Base-by-base conservation (phyloP, 2,113 vertebrate genomes). In the Elephantulus edwardii region DNA sequence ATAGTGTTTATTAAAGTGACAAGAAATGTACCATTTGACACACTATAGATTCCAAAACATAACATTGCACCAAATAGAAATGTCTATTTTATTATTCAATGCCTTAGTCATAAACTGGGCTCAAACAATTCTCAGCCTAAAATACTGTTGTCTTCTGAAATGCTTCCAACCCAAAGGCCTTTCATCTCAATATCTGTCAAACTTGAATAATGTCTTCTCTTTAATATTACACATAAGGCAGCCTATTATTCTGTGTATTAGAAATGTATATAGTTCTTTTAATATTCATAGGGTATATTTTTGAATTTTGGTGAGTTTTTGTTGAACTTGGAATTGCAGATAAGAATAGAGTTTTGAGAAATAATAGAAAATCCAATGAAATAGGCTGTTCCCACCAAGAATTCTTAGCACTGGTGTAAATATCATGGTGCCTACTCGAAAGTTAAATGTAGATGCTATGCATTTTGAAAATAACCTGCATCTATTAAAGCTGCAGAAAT, bases 81-180 rank as follows among this genome's bases (percentile, higher is more conserved):
- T 95, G 89, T 97, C 44, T 97, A 97, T 97, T 97, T 97, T 98
- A 96, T 97, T 96, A 97, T 97, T 95, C 96, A 97, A 97, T 98
- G 97, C 98, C 97, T 98, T 98, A 97, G 97, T 97, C 97, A 97
- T 96, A 95, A 97, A 97, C 96, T 97, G 97, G 97, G 97, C 97
- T 97, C 96, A 96, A 96, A 97, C 95, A 96, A 87, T 96, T 97
- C 97, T 97, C 96, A 97, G 97, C 96, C 97, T 97, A 93, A 96
- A 97, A 96, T 97, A 98, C 97, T 98, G 97, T 97, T 98, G 97
- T 97, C 96, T 97, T 98, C 95, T 97, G 96, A 98, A 97, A 97
- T 97, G 97, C 98, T 98, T 98, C 98, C 97, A 97, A 97, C 97
- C 97, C 97, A 98, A 98, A 98, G 97, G 97, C 97, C 98, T 98